Percentiles rank a stretch among this genome's conserved stretches.
Evolutionary conservation across 1,140 invertebrate genomes (phyloP).

Genomic region (Drosophila bocqueti): DNA sequence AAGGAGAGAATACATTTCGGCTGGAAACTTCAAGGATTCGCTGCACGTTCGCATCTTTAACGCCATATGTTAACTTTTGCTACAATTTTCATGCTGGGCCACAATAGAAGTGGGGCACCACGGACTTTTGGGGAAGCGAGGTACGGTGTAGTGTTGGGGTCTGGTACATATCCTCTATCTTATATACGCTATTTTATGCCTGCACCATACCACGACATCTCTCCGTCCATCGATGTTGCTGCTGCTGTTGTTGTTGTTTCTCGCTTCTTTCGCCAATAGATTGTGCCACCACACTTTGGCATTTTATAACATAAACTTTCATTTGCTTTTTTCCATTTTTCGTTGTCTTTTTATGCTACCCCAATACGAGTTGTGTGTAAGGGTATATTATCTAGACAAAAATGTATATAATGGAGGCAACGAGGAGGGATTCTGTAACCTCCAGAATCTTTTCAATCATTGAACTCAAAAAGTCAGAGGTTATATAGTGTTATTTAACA

Average conservation of each 20-base stretch:
- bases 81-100: slow-evolving; percentile 50
- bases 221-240: slow-evolving; percentile 11
- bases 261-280: slow-evolving; percentile 62
- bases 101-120: slow-evolving; percentile 15
- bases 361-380: neutral
- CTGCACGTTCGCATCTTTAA: slow-evolving; percentile 83
- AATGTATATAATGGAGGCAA: neutral
- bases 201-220: slow-evolving; percentile 46
- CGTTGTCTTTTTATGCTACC: slow-evolving; percentile 19
- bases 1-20: neutral
- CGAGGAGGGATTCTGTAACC: neutral
- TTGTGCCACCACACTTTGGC: slow-evolving; percentile 78
- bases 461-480: neutral
- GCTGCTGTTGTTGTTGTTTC: slow-evolving; percentile 30
- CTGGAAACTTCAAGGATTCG: slow-evolving; percentile 70
- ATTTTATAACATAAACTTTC: slow-evolving; percentile 84
- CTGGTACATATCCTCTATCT: slow-evolving; percentile 72
- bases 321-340: slow-evolving; percentile 76
- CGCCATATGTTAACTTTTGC: slow-evolving; percentile 83
- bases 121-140: neutral
- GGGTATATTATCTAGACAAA: neutral
- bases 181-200: slow-evolving; percentile 81
- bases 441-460: neutral
- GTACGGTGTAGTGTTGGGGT: slow-evolving; percentile 1
- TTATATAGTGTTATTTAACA: no score